These are phyloP conservation scores for Burhinus oedicnemus DNA, from an alignment of 2,113 vertebrate species.

Conservation along the genomic window DNA sequence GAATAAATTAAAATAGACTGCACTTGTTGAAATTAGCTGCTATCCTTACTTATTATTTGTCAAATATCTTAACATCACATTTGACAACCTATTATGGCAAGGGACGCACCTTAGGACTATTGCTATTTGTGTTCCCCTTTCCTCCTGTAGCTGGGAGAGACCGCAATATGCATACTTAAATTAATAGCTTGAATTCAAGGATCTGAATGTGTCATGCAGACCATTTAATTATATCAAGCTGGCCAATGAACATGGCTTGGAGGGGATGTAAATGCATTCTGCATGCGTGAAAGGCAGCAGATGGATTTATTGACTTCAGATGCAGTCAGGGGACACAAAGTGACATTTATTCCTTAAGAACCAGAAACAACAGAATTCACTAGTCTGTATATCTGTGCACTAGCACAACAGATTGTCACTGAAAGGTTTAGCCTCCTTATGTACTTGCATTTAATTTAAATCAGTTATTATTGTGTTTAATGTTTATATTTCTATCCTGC, in stretches of 20 bases:
- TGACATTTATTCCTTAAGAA: conserved; percentile 55
- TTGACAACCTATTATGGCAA: background rate
- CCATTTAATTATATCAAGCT: conserved; percentile 14
- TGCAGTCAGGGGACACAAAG: conserved; percentile 40
- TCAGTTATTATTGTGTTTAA: background rate
- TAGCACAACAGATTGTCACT: background rate
- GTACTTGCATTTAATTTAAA: background rate
- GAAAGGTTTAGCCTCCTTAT: background rate
- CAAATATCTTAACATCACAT: background rate
- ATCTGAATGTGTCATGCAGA: background rate
- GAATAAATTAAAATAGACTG: background rate
- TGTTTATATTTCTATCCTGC: background rate
- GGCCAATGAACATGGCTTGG: background rate
- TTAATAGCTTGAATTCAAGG: background rate
- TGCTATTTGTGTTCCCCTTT: background rate
- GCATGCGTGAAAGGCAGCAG: conserved; percentile 31
- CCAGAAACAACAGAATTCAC: conserved; percentile 11
- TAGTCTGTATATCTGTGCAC: background rate
- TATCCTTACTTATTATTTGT: background rate
- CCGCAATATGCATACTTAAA: background rate
- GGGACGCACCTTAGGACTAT: background rate
- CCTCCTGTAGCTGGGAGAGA: background rate
- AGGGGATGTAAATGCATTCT: conserved; percentile 38
- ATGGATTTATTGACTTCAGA: conserved; percentile 53
- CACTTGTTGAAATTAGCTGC: background rate